phyloP scores from a whole-genome alignment of 2,113 vertebrate species.

The Brienomyrus brachyistius region DNA sequence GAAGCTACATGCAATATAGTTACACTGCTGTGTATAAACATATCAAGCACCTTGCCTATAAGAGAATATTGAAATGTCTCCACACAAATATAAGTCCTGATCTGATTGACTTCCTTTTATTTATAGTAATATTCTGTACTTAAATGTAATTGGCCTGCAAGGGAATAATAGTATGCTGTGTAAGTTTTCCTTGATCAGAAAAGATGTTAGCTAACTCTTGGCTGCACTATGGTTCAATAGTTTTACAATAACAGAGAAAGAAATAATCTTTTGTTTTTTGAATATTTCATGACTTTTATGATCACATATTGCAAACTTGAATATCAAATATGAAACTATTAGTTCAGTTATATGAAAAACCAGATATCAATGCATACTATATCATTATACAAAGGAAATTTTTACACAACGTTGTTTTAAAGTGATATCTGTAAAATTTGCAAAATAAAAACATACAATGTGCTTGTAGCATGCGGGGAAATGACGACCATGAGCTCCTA shows the following conservation, averaged over 20 bases:
- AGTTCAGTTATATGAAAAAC: background rate
- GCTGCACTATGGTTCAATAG: background rate
- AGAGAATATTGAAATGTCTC: background rate
- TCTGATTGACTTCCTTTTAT: background rate
- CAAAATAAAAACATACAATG: constrained; percentile 76
- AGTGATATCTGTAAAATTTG: constrained; percentile 76
- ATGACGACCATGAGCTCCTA: constrained; percentile 39
- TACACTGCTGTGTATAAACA: background rate
- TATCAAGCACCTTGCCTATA: background rate
- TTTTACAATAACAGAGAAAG: background rate
- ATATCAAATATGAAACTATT: background rate
- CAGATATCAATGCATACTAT: background rate
- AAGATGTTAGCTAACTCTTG: background rate
- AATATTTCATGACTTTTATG: background rate
- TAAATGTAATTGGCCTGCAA: background rate
- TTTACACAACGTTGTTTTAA: constrained; percentile 29
- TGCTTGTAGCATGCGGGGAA: constrained; percentile 58
- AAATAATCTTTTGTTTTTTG: background rate
- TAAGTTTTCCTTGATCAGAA: background rate
- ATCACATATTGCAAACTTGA: background rate
- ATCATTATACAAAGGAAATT: background rate
- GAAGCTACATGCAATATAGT: background rate
- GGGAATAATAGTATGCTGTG: background rate
- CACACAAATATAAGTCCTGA: background rate
- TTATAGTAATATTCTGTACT: background rate